phyloP scores from a whole-genome alignment of 2,888 invertebrate species.

The Sipha maydis region DNA sequence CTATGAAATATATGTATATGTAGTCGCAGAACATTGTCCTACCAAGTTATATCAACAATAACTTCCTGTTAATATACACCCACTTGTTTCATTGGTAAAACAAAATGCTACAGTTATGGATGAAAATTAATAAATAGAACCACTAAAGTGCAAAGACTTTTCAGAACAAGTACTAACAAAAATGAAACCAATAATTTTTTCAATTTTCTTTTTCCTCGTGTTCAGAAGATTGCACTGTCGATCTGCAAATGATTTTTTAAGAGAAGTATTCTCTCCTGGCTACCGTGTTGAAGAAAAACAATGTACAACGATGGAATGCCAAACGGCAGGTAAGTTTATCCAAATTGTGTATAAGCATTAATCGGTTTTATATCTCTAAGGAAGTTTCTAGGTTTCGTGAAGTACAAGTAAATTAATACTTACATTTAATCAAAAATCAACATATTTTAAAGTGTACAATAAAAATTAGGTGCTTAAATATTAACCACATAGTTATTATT shows the following conservation, averaged over 20 bases:
- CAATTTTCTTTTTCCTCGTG: not conserved
- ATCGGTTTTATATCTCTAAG: no score
- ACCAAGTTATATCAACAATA: constrained; percentile 29
- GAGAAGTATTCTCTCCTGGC: constrained; percentile 36
- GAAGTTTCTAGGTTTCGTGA: no score
- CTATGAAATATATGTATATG: not conserved
- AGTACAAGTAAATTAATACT: no score
- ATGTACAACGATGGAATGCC: constrained; percentile 54
- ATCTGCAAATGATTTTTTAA: constrained; percentile 50
- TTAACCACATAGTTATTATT: no score
- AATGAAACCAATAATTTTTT: constrained; percentile 20
- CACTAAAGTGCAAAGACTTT: not conserved
- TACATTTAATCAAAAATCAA: no score
- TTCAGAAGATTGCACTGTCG: not conserved
- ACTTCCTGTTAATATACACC: constrained; percentile 47
- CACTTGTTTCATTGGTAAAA: constrained; percentile 7
- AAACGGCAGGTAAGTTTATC: constrained; percentile 44
- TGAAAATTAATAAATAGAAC: constrained; percentile 1
- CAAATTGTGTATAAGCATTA: not conserved
- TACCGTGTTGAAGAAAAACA: not conserved
- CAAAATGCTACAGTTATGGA: not conserved
- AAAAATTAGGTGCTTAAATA: no score
- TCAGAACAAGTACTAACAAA: not conserved
- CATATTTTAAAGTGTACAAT: no score
- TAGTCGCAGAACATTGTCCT: constrained; percentile 27